phyloP scores from a whole-genome alignment of 2,797 vertebrate genomes.

The Hybognathus amarus region DNA sequence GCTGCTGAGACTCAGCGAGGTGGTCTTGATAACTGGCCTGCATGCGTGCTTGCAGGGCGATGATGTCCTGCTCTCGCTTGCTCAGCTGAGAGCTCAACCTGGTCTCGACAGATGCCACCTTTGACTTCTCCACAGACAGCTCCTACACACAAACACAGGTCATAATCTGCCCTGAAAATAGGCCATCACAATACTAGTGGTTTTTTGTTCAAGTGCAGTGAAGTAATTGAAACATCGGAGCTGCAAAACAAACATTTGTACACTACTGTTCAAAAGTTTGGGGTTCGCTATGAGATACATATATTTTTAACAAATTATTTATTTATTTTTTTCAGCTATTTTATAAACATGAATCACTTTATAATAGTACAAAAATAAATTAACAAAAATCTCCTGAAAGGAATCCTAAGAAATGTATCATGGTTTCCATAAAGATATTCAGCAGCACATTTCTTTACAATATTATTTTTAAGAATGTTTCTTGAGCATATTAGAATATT shows the following conservation, averaged over 20 bases:
- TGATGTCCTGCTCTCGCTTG: conserved; percentile 85
- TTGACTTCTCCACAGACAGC: conserved; percentile 85
- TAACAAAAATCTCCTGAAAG: neutral
- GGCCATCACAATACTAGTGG: neutral
- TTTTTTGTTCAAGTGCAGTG: neutral
- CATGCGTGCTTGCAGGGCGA: conserved; percentile 89
- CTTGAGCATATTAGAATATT: neutral
- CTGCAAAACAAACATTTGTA: neutral
- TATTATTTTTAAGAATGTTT: neutral
- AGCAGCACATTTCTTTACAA: neutral
- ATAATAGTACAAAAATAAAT: neutral
- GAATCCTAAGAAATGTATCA: neutral
- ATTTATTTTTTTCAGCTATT: neutral
- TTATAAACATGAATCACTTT: neutral
- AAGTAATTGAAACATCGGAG: neutral
- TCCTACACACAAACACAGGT: conserved; percentile 75
- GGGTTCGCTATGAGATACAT: too few species aligned
- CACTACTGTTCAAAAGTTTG: neutral
- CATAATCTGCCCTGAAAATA: neutral
- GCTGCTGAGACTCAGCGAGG: conserved; percentile 84
- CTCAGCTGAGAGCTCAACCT: conserved; percentile 89
- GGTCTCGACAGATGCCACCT: conserved; percentile 79
- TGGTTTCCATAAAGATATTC: neutral
- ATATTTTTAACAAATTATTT: neutral
- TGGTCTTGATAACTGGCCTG: conserved; percentile 94